Conservation (phyloP, 2,888 invertebrate species). For the Apodemia mormo region DNA sequence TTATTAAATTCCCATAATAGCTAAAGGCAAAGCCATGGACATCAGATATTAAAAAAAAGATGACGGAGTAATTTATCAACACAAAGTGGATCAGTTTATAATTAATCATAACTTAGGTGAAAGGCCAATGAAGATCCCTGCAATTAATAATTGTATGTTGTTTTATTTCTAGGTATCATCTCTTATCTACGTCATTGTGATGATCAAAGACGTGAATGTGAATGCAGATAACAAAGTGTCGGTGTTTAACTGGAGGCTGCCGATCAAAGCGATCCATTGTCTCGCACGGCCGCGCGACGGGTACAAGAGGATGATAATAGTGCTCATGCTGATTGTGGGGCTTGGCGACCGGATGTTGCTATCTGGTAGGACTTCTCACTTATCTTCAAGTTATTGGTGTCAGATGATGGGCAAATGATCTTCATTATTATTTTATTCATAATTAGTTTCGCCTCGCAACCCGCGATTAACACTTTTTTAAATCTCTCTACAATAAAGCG, state of each 20-base stretch:
- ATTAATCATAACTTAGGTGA: no score
- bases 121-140: neutral
- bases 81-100: no score
- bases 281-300: constrained; percentile 84
- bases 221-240: constrained; percentile 82
- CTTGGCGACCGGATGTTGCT: constrained; percentile 68
- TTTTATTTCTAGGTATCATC: constrained; percentile 72
- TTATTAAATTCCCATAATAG: no score
- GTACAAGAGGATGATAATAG: constrained; percentile 82
- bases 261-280: constrained; percentile 71
- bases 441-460: no score
- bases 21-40: no score
- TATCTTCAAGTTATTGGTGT: neutral
- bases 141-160: constrained; percentile 8
- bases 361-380: constrained; percentile 51
- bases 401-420: neutral
- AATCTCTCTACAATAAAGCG: no score
- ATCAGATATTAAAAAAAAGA: no score
- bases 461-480: no score
- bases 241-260: constrained; percentile 71
- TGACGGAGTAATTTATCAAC: no score
- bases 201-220: constrained; percentile 84
- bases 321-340: constrained; percentile 84
- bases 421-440: no score
- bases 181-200: constrained; percentile 82